phyloP scores from a whole-genome alignment of 1,140 invertebrate genomes.

The Trypoxylus dichotomus region DNA sequence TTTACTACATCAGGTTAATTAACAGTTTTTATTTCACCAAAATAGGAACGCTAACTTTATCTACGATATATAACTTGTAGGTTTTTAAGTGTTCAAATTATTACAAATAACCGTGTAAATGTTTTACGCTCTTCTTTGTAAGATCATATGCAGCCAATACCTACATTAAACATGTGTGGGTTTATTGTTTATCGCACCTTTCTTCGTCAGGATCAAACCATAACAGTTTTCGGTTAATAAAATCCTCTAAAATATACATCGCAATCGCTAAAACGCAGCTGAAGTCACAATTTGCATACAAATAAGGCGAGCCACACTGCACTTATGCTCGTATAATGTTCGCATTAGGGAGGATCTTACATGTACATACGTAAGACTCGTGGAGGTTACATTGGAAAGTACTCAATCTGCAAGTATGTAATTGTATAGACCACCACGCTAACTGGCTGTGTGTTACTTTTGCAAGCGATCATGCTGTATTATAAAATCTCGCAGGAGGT shows the following conservation, averaged over 20 bases:
- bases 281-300: neutral
- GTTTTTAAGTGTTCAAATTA: no score
- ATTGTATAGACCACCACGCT: no score
- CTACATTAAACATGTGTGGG: neutral
- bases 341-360: neutral
- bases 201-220: neutral
- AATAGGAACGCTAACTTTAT: no score
- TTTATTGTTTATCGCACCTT: slow-evolving; percentile 7
- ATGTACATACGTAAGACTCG: neutral
- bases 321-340: neutral
- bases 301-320: neutral
- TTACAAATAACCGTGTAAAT: no score
- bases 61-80: no score
- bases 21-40: no score
- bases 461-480: no score
- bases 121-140: neutral
- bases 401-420: no score
- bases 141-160: neutral
- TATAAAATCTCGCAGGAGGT: no score
- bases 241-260: neutral
- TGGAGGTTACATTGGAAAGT: neutral
- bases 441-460: no score
- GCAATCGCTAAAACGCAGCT: neutral
- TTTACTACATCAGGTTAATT: no score
- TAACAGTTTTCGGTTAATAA: slow-evolving; percentile 3